Evolutionary conservation across 2,888 invertebrate species (phyloP).

Genomic region (Conistra vaccinii): DNA sequence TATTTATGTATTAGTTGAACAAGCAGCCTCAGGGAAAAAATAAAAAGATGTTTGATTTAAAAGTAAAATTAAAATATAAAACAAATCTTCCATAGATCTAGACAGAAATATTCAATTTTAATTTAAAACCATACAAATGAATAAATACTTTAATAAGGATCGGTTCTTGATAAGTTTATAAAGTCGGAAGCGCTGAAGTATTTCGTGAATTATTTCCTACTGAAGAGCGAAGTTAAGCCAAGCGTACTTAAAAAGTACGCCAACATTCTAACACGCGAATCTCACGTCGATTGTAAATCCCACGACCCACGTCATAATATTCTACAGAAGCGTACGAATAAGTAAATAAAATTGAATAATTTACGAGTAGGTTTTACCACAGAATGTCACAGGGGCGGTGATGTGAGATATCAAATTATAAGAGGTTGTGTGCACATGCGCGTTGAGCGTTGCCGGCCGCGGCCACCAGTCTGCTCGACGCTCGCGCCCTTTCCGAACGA

Average conservation of each 20-base stretch:
- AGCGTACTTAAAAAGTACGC: constrained; percentile 37
- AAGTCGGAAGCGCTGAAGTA: constrained; percentile 33
- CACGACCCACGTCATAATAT: constrained; percentile 74
- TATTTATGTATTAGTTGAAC: background rate
- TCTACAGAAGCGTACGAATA: constrained; percentile 78
- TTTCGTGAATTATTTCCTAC: constrained; percentile 50
- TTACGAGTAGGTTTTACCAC: constrained; percentile 87
- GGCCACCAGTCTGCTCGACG: constrained; percentile 85
- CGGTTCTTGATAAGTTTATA: constrained; percentile 34
- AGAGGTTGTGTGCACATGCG: constrained; percentile 86
- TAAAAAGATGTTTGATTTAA: background rate
- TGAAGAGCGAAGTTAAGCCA: constrained; percentile 39
- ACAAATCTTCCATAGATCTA: background rate
- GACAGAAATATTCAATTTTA: too few relatives aligned
- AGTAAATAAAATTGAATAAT: constrained; percentile 88
- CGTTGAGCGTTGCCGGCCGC: constrained; percentile 72
- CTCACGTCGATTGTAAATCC: constrained; percentile 67
- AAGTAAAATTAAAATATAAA: background rate
- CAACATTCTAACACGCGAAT: constrained; percentile 37
- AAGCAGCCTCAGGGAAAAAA: background rate
- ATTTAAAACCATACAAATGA: background rate
- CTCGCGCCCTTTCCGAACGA: constrained; percentile 80
- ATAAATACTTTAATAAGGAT: background rate
- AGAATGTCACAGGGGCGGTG: constrained; percentile 87
- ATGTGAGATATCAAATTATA: constrained; percentile 89